These are phyloP conservation scores for Cancer borealis DNA, from an alignment of 2,888 invertebrate genomes.

Conservation along the genomic window DNA sequence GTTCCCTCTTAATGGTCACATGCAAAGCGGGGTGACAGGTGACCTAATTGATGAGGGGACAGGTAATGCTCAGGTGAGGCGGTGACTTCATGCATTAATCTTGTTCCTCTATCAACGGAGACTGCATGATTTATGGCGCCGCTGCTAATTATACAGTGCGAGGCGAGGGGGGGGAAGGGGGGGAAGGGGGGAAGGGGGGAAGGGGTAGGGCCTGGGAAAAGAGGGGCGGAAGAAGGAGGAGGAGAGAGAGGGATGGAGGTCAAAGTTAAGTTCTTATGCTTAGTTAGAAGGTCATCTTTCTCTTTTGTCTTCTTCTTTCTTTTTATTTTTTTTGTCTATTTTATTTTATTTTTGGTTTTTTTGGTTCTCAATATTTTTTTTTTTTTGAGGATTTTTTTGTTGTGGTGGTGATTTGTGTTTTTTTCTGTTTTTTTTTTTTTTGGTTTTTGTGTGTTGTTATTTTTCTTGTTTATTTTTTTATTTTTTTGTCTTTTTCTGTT, in stretches of 20 bases:
- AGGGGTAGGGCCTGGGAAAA: neutral
- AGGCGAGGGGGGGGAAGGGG: neutral
- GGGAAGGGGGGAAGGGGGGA: neutral
- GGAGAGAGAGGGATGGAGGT: neutral
- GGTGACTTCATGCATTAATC: neutral
- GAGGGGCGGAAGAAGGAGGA: neutral
- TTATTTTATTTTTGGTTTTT: neutral
- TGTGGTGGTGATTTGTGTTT: neutral
- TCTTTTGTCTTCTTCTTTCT: neutral
- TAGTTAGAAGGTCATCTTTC: neutral
- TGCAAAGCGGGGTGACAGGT: constrained; percentile 31
- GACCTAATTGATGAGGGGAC: constrained; percentile 37
- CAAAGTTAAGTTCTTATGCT: constrained; percentile 2
- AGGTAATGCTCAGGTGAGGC: constrained; percentile 34
- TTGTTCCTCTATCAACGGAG: constrained; percentile 30
- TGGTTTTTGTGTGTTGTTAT: neutral
- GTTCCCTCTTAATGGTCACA: constrained; percentile 33
- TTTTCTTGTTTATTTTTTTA: neutral
- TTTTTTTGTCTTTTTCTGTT: neutral
- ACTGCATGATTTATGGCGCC: constrained; percentile 23
- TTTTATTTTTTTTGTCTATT: neutral
- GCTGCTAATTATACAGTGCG: neutral
- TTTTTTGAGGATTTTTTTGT: neutral
- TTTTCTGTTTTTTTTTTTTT: neutral
- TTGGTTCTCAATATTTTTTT: neutral